phyloP scores from a whole-genome alignment of 2,113 vertebrate genomes.

The Orientallactaga bullata region DNA sequence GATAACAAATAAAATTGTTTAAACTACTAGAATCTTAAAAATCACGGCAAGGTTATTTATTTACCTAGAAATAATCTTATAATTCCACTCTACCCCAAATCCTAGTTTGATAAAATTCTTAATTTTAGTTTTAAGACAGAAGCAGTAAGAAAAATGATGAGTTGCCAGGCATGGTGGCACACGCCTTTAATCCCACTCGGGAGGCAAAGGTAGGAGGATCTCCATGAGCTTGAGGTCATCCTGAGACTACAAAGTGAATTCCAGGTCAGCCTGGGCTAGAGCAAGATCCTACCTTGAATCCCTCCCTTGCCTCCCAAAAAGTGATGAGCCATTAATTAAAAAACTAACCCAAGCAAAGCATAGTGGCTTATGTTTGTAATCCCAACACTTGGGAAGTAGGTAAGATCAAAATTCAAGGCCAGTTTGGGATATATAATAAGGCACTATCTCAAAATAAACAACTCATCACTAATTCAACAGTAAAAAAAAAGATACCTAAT shows the following conservation, averaged over 20 bases:
- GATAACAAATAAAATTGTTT: background rate
- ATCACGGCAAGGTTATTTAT: background rate
- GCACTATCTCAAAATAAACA: background rate
- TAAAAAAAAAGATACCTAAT: background rate
- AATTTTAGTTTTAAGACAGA: conserved; percentile 26
- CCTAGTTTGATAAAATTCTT: conserved; percentile 3
- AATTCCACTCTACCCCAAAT: background rate
- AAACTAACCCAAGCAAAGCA: background rate
- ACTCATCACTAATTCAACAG: background rate
- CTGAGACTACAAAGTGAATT: no score
- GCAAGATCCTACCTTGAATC: no score
- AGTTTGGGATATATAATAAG: background rate
- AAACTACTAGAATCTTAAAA: conserved; percentile 13
- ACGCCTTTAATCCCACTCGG: no score
- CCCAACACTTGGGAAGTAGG: no score
- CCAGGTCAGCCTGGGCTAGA: no score
- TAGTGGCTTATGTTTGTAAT: background rate
- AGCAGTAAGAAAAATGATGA: background rate
- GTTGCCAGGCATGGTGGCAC: no score
- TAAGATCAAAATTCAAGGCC: no score
- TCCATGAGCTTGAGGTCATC: no score
- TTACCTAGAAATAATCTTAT: conserved; percentile 9
- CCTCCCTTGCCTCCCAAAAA: no score
- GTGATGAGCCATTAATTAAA: background rate
- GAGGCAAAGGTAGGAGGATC: no score